phyloP scores from a whole-genome alignment of 53 echinoderm and acorn worm species.

The Patiria pectinifera region DNA sequence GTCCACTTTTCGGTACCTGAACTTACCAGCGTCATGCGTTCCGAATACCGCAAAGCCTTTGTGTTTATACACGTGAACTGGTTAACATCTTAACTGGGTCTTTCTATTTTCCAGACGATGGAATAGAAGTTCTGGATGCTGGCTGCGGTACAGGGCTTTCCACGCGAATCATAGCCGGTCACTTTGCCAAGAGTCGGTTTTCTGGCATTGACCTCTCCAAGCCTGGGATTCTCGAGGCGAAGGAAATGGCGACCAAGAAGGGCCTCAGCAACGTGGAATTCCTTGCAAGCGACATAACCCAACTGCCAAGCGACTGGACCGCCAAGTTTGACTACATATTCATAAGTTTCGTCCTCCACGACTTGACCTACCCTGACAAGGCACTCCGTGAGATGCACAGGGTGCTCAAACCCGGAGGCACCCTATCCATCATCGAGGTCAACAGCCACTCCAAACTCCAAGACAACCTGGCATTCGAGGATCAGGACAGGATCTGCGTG shows the following conservation, averaged over 20 bases:
- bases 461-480: conserved; percentile 51
- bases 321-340: conserved; percentile 74
- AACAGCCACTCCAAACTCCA: conserved; percentile 50
- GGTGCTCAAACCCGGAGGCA: conserved; percentile 64
- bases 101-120: conserved; percentile 49
- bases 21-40: too few species aligned
- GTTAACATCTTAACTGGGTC: neutral
- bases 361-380: conserved; percentile 62
- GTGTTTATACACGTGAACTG: too few species aligned
- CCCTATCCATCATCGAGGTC: conserved; percentile 65
- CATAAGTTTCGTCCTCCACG: conserved; percentile 72
- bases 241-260: neutral
- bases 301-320: conserved; percentile 67
- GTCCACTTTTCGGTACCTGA: neutral
- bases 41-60: too few species aligned
- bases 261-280: conserved; percentile 64
- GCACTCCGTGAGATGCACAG: conserved; percentile 60
- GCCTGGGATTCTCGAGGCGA: conserved; percentile 27
- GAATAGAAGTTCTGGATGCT: conserved; percentile 67
- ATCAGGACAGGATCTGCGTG: neutral
- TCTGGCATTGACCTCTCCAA: conserved; percentile 66
- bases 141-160: conserved; percentile 73
- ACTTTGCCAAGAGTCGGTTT: conserved; percentile 73
- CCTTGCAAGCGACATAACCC: conserved; percentile 48
- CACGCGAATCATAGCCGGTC: conserved; percentile 53